Conservation (phyloP, 2,113 vertebrate species). For the Phocoena sinus region DNA sequence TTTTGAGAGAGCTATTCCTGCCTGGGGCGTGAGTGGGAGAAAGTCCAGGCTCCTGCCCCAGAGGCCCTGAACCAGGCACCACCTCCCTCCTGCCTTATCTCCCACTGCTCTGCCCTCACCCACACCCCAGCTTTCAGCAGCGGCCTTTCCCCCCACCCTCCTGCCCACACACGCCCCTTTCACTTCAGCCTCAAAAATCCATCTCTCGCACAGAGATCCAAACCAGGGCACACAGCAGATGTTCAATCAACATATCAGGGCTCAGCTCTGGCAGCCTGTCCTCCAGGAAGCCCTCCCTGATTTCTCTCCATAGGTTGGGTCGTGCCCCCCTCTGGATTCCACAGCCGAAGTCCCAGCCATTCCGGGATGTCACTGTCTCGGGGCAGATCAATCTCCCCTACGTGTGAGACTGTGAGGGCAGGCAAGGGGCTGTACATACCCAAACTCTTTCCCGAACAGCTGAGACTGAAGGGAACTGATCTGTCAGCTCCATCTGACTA, state of each 20-base stretch:
- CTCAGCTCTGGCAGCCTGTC: not conserved
- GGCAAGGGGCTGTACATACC: too few species aligned
- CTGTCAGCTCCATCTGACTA: not conserved
- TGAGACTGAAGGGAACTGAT: not conserved
- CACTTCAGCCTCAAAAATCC: not conserved
- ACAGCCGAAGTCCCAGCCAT: not conserved
- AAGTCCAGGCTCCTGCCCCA: not conserved
- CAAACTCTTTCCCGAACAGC: not conserved
- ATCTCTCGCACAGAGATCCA: not conserved
- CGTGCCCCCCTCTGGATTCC: not conserved
- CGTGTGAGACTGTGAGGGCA: not conserved
- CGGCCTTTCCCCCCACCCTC: not conserved
- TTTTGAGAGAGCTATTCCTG: not conserved
- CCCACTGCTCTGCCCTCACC: not conserved
- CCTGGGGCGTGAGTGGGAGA: not conserved
- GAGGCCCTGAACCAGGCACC: not conserved
- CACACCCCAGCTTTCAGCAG: not conserved
- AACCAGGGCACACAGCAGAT: not conserved
- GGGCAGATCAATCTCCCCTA: not conserved
- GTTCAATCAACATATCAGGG: not conserved
- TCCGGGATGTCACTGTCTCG: not conserved
- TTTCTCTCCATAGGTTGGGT: not conserved
- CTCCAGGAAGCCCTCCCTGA: not conserved
- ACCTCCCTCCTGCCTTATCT: not conserved
- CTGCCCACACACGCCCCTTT: not conserved